phyloP scores from a whole-genome alignment of 1,140 invertebrate species.

The Nautilus pompilius region DNA sequence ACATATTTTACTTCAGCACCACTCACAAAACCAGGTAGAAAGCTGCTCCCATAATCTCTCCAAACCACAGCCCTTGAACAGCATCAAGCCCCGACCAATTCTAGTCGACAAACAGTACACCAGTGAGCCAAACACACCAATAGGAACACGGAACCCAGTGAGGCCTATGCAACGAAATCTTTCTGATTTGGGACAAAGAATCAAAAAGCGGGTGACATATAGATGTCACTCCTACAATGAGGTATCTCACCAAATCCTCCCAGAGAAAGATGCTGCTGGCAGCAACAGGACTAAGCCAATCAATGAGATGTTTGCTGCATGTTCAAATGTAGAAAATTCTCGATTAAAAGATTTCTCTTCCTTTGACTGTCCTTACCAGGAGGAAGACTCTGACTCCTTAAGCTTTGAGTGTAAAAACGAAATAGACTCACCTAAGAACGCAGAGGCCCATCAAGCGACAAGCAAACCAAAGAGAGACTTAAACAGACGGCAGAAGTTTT shows the following conservation, averaged over 20 bases:
- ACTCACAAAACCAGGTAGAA: background rate
- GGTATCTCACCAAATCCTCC: conserved; percentile 6
- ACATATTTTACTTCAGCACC: conserved; percentile 28
- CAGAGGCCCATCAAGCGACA: no score
- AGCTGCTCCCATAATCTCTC: background rate
- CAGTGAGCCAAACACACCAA: conserved; percentile 76
- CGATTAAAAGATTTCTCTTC: no score
- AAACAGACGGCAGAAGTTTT: no score
- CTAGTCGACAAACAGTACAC: conserved; percentile 66
- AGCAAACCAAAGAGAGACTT: no score
- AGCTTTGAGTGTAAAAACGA: no score
- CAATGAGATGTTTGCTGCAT: background rate
- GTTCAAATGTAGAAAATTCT: no score
- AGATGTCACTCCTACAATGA: conserved; percentile 22
- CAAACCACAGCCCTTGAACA: background rate
- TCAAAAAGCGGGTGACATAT: conserved; percentile 76
- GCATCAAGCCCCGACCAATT: conserved; percentile 33
- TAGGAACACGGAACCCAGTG: conserved; percentile 56
- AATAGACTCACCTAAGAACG: no score
- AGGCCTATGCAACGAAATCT: conserved; percentile 72
- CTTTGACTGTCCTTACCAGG: no score
- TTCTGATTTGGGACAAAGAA: conserved; percentile 76
- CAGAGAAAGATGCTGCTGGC: background rate
- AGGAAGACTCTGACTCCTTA: no score
- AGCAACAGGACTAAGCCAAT: background rate